Percentiles rank a stretch among this genome's conserved stretches.
Evolutionary conservation across 2,113 vertebrate genomes (phyloP).

Genomic region (Gadus chalcogrammus): DNA sequence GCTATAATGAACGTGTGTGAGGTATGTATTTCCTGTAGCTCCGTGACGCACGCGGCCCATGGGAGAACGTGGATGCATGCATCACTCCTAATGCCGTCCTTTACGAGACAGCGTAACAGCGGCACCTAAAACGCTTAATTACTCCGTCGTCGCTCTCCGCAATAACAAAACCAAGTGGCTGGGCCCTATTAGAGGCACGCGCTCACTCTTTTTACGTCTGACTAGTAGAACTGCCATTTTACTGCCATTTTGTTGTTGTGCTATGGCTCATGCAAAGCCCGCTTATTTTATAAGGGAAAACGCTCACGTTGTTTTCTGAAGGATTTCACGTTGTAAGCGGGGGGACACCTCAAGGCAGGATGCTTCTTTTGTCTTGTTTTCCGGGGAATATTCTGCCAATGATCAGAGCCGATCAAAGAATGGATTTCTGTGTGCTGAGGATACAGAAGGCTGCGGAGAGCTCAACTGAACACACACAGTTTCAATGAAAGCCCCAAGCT

Average conservation of each 20-base stretch:
- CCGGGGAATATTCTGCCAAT: constrained; percentile 28
- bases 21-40: constrained; percentile 44
- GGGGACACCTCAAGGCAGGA: constrained; percentile 5
- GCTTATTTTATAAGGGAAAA: constrained; percentile 32
- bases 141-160: constrained; percentile 49
- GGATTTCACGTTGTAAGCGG: constrained; percentile 24
- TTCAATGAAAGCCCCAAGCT: constrained; percentile 41
- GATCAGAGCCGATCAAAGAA: constrained; percentile 39
- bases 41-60: constrained; percentile 27
- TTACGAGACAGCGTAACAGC: constrained; percentile 56
- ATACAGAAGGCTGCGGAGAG: constrained; percentile 32
- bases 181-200: constrained; percentile 47
- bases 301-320: constrained; percentile 12
- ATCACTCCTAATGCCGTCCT: constrained; percentile 57
- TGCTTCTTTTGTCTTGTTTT: constrained; percentile 28
- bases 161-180: constrained; percentile 50
- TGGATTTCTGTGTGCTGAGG: constrained; percentile 23
- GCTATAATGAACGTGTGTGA: constrained; percentile 29
- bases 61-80: constrained; percentile 50
- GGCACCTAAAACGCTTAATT: constrained; percentile 56
- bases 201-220: constrained; percentile 42
- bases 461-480: constrained; percentile 21
- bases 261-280: constrained; percentile 25
- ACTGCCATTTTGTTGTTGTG: constrained; percentile 43
- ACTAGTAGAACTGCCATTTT: constrained; percentile 47